phyloP scores from a whole-genome alignment of 2,113 vertebrate genomes.

The Passer domesticus region DNA sequence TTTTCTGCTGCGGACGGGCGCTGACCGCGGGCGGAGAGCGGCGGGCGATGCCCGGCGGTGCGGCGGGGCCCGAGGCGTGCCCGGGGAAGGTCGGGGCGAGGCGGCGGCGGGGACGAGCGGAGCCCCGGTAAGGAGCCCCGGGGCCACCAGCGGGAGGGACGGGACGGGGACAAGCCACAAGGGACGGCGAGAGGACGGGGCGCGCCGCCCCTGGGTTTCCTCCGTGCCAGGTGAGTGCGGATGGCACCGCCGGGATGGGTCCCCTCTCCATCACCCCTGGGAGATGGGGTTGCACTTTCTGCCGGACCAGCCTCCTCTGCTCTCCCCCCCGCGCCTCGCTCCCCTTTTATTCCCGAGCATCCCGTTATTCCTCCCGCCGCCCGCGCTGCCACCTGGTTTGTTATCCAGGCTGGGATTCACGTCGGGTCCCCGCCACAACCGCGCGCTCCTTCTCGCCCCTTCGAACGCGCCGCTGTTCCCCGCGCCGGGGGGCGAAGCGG shows the following conservation, averaged over 20 bases:
- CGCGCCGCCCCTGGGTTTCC: background rate
- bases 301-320: background rate
- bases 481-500: too few species aligned
- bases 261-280: background rate
- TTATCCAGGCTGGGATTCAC: background rate
- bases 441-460: background rate
- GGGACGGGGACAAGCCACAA: background rate
- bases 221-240: background rate
- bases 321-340: background rate
- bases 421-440: slow-evolving; percentile 7
- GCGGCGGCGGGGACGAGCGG: background rate
- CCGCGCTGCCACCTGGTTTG: background rate
- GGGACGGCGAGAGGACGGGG: background rate
- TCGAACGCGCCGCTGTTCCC: too few species aligned
- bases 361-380: background rate
- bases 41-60: background rate
- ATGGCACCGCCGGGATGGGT: background rate
- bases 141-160: background rate
- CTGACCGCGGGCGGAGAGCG: background rate
- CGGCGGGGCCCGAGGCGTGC: background rate
- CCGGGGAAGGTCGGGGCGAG: background rate
- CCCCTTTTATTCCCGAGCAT: background rate
- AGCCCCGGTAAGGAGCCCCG: slow-evolving; percentile 21
- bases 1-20: background rate
- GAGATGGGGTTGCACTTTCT: background rate